Percentiles rank a stretch among this genome's conserved stretches.
phyloP scores from a whole-genome alignment of 2,888 invertebrate genomes.

The Automeris io region DNA sequence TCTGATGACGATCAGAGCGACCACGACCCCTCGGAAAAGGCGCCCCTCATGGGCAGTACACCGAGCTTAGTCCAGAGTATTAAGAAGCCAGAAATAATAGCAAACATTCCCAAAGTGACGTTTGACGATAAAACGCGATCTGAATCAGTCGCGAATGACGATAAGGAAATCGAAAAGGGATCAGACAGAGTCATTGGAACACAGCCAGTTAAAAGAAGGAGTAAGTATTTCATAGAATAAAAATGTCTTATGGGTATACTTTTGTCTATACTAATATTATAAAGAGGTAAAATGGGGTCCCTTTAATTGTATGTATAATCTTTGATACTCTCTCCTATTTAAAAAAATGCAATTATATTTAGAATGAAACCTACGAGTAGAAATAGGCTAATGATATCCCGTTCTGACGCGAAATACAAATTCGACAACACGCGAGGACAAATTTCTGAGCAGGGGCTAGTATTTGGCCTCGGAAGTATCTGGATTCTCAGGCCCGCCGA shows the following conservation, averaged over 20 bases:
- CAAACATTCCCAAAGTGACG: conserved; percentile 58
- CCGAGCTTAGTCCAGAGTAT: conserved; percentile 36
- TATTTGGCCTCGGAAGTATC: too few species aligned
- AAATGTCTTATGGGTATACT: neutral
- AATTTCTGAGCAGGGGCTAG: too few species aligned
- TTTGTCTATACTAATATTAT: too few species aligned
- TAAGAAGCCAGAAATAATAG: conserved; percentile 64
- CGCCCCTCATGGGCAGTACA: conserved; percentile 66
- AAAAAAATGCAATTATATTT: too few species aligned
- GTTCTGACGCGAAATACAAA: too few species aligned
- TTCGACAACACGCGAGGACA: too few species aligned
- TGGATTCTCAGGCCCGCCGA: too few species aligned
- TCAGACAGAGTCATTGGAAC: conserved; percentile 46
- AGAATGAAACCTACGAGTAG: too few species aligned
- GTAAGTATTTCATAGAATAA: conserved; percentile 46
- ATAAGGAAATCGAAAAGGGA: conserved; percentile 33
- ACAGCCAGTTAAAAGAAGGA: conserved; percentile 66
- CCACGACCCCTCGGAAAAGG: conserved; percentile 61
- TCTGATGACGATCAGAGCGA: conserved; percentile 63
- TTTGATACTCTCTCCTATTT: too few species aligned
- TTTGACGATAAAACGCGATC: conserved; percentile 45
- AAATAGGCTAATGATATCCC: too few species aligned
- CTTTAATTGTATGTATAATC: too few species aligned
- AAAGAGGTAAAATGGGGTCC: too few species aligned
- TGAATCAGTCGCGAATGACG: conserved; percentile 27